Conservation (phyloP, 2,888 invertebrate genomes). For the Margaritifera margaritifera region DNA sequence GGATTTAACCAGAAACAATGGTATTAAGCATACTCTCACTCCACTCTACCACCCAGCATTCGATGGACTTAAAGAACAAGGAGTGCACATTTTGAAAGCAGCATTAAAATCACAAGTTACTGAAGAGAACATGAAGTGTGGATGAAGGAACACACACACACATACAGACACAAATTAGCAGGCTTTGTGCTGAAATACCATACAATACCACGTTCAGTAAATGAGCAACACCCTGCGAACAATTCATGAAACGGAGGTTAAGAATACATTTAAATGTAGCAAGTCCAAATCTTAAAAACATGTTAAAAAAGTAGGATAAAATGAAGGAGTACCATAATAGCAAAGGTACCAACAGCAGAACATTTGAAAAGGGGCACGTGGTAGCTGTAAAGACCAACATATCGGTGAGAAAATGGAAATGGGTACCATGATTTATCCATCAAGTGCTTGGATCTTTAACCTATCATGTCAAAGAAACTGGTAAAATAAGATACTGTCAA, state of each 20-base stretch:
- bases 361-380: too few relatives aligned
- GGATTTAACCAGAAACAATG: constrained; percentile 13
- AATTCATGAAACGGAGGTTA: constrained; percentile 18
- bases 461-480: too few relatives aligned
- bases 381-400: too few relatives aligned
- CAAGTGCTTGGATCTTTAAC: too few relatives aligned
- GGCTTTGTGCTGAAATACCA: constrained; percentile 22
- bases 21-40: constrained; percentile 10
- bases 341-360: too few relatives aligned
- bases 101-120: constrained; percentile 12
- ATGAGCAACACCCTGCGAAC: constrained; percentile 13
- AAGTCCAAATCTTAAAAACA: background rate
- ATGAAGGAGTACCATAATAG: background rate
- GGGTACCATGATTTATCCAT: too few relatives aligned
- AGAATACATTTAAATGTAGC: constrained; percentile 11
- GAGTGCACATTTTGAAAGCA: constrained; percentile 22
- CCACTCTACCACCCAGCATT: constrained; percentile 21
- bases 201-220: constrained; percentile 18
- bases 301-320: constrained; percentile 8
- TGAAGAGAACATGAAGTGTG: constrained; percentile 1
- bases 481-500: too few relatives aligned
- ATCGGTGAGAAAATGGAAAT: too few relatives aligned
- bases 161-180: constrained; percentile 3
- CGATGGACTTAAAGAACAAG: constrained; percentile 23
- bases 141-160: too few relatives aligned